Conservation (phyloP, 2,797 vertebrate genomes). For the Triplophysa yarkandensis region DNA sequence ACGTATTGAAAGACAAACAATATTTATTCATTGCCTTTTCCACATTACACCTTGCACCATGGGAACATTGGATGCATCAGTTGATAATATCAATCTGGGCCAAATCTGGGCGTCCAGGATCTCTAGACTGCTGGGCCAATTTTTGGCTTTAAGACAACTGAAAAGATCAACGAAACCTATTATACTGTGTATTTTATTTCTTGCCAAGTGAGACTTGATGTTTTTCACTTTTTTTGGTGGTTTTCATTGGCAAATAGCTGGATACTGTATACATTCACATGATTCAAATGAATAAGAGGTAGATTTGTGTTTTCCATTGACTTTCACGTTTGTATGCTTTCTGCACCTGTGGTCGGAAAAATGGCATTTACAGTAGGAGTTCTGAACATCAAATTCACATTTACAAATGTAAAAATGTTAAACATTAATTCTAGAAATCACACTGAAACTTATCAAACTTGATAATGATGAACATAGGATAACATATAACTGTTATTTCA, state of each 20-base stretch:
- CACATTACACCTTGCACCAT: conserved; percentile 31
- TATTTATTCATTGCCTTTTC: conserved; percentile 45
- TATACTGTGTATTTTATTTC: not conserved
- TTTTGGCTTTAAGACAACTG: conserved; percentile 39
- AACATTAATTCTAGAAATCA: too few relatives aligned
- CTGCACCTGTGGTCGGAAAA: too few relatives aligned
- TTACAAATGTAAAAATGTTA: too few relatives aligned
- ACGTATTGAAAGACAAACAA: conserved; percentile 39
- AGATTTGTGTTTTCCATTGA: not conserved
- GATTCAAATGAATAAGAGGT: not conserved
- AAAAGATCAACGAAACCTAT: conserved; percentile 24
- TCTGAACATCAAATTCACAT: too few relatives aligned
- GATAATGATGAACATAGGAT: too few relatives aligned
- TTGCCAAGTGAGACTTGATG: not conserved
- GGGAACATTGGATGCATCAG: conserved; percentile 46
- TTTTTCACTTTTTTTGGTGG: not conserved
- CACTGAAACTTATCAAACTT: too few relatives aligned
- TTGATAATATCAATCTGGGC: conserved; percentile 43
- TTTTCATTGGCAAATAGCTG: not conserved
- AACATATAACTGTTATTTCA: too few relatives aligned
- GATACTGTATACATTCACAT: not conserved
- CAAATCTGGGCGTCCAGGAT: not conserved
- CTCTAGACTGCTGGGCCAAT: conserved; percentile 44
- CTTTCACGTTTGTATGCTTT: too few relatives aligned
- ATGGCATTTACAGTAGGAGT: too few relatives aligned